Conservation (phyloP, 2,888 invertebrate species). For the Philhelius pedissequus region DNA sequence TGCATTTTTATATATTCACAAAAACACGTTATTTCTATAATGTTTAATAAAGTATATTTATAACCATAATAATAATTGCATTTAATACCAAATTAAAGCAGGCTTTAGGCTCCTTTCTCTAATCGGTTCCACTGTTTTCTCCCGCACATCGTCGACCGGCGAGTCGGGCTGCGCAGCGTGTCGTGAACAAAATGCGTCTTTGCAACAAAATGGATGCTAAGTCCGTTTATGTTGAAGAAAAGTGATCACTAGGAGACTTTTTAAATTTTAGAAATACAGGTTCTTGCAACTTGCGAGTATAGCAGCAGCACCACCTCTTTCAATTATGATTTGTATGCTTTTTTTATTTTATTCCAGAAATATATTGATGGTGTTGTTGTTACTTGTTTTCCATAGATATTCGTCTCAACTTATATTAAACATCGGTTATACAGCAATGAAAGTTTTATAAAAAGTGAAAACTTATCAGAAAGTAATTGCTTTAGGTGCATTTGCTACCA, state of each 20-base stretch:
- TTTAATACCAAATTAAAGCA: neutral
- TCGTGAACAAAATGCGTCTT: neutral
- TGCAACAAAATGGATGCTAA: neutral
- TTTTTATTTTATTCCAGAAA: conserved; percentile 42
- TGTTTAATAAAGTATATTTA: too few species aligned
- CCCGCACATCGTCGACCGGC: neutral
- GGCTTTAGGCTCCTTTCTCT: neutral
- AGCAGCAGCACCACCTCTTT: neutral
- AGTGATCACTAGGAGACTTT: neutral
- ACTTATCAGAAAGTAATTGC: conserved; percentile 60
- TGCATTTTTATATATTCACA: too few species aligned
- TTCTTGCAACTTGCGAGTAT: conserved; percentile 13
- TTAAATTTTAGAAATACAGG: conserved; percentile 51
- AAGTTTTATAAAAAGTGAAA: conserved; percentile 65
- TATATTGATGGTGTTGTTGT: conserved; percentile 7
- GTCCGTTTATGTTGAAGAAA: conserved; percentile 11
- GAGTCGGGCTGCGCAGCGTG: too few species aligned
- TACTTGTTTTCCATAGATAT: conserved; percentile 42
- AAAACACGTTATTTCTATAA: too few species aligned
- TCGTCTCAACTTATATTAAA: conserved; percentile 19
- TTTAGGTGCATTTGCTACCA: conserved; percentile 32
- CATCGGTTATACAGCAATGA: conserved; percentile 41
- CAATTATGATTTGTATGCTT: conserved; percentile 28
- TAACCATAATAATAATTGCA: neutral
- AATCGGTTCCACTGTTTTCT: conserved; percentile 3